phyloP scores from a whole-genome alignment of 2,113 vertebrate species.

The Cyphomyrus plagiostoma region DNA sequence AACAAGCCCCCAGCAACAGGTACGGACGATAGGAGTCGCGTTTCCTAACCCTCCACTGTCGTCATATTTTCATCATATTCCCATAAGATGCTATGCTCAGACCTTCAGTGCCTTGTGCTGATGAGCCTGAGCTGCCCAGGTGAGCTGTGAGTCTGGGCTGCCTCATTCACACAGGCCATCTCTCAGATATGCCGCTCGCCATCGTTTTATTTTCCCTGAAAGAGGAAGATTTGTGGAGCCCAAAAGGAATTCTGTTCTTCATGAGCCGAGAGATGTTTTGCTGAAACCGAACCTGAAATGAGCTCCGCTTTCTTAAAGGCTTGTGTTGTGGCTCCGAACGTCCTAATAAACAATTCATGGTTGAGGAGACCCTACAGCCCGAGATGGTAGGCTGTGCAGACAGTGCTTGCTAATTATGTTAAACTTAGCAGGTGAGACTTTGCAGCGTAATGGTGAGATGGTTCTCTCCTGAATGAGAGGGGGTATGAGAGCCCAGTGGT shows the following conservation, averaged over 20 bases:
- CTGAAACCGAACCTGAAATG: not conserved
- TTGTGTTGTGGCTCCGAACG: not conserved
- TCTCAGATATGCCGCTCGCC: not conserved
- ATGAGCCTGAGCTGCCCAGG: not conserved
- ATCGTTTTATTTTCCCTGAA: not conserved
- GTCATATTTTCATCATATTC: not conserved
- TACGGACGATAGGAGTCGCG: constrained; percentile 17
- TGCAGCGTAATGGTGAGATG: not conserved
- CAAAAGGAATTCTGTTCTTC: not conserved
- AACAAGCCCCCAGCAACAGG: constrained; percentile 54
- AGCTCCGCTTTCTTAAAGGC: not conserved
- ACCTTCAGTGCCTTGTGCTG: not conserved
- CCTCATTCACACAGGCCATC: not conserved
- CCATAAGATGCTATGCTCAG: not conserved
- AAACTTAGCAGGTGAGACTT: not conserved
- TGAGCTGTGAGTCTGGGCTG: not conserved
- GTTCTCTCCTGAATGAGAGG: not conserved
- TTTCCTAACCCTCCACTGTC: not conserved
- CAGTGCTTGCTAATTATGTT: not conserved
- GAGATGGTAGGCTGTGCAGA: not conserved
- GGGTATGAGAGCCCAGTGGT: too few species aligned
- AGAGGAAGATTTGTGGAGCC: not conserved
- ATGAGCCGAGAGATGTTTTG: not conserved
- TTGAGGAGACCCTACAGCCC: not conserved
- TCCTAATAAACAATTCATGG: not conserved